Evolutionary conservation across 1,140 invertebrate species (phyloP), one percentile per base, ranked within the genome.

Genomic region (Phortica variegata): DNA sequence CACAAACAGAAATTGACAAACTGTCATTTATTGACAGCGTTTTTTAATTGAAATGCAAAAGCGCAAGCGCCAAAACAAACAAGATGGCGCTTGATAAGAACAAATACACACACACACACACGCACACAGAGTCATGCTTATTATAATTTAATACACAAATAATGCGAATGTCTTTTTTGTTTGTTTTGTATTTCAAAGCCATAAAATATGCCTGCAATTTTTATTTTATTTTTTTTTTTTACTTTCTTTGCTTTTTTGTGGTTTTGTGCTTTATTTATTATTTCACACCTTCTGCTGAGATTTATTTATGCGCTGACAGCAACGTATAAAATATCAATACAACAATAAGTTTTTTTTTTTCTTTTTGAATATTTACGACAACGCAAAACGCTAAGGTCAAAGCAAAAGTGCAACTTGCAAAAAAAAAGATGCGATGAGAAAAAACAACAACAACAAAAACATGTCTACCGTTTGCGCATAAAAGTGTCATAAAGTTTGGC

Each of bases 1-100:
- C 23, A 26, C 23, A 26, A 26, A 26, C 23, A 59, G 37, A 55
- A 56, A 71, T 66, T 71, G 66, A 71, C 66, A 71, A 63, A 71
- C 66, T 71, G 66, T 71, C 66, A 71, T 61, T 71, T 62, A 65
- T 66, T 70, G 65, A 65, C 61, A 61, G 63, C 53, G 56, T 54
- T 51, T 53, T 66, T 66, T 71, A 71, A 71, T 71, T 71, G 66
- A 71, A 70, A 71, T 66, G 66, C 65, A 69, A 68, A 68, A 63
- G 65, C 63, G 63, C 63, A 68, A 68, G 65, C 63, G 65, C 63
- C 63, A 68, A 58, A 61, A 61, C 48, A 62, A 63, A 68, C 62
- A 68, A 68, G 63, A 68, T 68, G 63, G 63, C 63, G 63, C 63
- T 68, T 45, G 63, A 68, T 68, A 68, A 68, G 58, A 60, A 62